Conservation (phyloP, 1,140 invertebrate genomes). For the Drosophila pseudoobscura region DNA sequence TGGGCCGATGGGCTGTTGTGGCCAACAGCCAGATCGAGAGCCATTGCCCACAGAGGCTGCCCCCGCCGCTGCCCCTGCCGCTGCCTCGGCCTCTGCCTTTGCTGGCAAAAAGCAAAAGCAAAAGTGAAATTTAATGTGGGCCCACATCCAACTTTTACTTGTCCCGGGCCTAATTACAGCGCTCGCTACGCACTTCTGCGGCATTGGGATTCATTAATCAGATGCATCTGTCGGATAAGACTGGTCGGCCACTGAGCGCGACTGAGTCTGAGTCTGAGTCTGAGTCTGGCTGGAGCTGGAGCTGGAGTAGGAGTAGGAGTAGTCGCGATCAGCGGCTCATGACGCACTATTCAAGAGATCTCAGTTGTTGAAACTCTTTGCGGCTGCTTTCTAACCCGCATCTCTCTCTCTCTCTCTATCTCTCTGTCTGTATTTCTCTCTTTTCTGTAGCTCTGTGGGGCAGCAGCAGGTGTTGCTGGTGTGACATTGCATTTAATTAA, state of each 20-base stretch:
- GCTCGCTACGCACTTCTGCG: constrained; percentile 73
- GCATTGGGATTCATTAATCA: constrained; percentile 77
- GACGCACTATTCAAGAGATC: constrained; percentile 24
- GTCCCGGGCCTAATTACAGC: constrained; percentile 66
- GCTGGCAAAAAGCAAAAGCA: constrained; percentile 48
- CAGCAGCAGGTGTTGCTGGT: constrained; percentile 32
- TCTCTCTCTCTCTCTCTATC: neutral
- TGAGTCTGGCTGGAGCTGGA: neutral
- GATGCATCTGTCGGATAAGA: constrained; percentile 80
- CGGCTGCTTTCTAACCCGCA: constrained; percentile 26
- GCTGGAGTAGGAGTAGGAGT: neutral
- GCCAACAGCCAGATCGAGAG: neutral
- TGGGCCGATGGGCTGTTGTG: neutral
- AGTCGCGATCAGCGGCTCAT: constrained; percentile 43
- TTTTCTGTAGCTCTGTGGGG: constrained; percentile 7
- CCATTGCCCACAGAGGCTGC: no score
- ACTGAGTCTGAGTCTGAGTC: constrained; percentile 9
- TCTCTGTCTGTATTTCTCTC: constrained; percentile 16
- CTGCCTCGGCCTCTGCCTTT: no score
- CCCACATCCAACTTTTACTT: constrained; percentile 53
- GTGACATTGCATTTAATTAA: constrained; percentile 70
- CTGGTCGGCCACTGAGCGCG: constrained; percentile 11
- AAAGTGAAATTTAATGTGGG: constrained; percentile 70
- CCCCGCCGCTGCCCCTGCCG: no score
- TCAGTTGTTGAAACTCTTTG: constrained; percentile 11